Base-by-base conservation (phyloP, 2,113 vertebrate species). In the Chionomys nivalis region DNA sequence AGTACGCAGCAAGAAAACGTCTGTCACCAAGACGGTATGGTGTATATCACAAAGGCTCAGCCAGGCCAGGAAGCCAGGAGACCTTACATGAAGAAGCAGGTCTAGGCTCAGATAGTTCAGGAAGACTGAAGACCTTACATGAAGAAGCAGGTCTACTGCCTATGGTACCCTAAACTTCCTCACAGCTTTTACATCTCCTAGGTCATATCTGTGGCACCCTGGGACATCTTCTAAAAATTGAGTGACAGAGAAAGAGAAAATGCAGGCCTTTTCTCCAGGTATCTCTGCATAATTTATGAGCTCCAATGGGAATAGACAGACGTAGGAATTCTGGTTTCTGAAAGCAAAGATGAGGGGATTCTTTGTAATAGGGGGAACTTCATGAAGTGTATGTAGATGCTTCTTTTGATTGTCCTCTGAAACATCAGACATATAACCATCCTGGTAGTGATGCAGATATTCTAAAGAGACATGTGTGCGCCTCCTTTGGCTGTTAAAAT, bases 321-420 rank as follows among this genome's bases (percentile, higher is more conserved):
- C 17, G 6, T 0, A 65, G 5, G 19, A 33, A 47, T 79, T 6
- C 0, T 0, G 17, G 14, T 42, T 78, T 47, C 36, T 36, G 66
- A 61, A 26, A 31, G 19, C 7, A 49, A 1, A 14, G 2, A 8
- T 9, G 61, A 82, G 4, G 26, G 5, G 39, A 21, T 49, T 44
- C 19, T 26, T 82, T 33, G 26, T 23, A 44, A 49, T 17, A 39
- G 2, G 28, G 10, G 83, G 70, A 36, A n/a, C 2, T 33, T 58
- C 17, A 24, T 26, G 5, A 6, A 14, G 10, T 36, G 1, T 0
- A 19, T 52, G 0, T 39, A 33, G 14, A 5, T 47, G 17, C 17
- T 83, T 42, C 44, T 42, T 87, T 73, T 44, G 3, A 11, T 81
- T 63, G 5, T 16, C 31, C 36, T 12, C 16, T 87, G 31, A 75